Percentiles rank a stretch among this genome's conserved stretches.
These are phyloP conservation scores for Camponotus vicinus DNA, from an alignment of 1,140 invertebrate species.

Conservation along the genomic window DNA sequence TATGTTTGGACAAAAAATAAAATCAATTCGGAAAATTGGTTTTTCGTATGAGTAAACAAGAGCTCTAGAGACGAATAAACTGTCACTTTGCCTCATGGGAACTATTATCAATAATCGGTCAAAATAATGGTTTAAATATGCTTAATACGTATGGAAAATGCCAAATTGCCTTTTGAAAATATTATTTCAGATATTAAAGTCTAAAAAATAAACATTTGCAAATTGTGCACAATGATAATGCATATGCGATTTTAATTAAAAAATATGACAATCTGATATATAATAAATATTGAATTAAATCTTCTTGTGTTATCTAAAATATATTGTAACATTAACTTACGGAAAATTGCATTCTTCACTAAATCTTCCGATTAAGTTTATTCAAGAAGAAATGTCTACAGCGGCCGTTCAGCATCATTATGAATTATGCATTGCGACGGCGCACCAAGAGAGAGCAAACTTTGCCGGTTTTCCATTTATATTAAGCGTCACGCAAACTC, in stretches of 20 bases:
- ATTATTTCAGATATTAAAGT: neutral
- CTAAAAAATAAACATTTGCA: neutral
- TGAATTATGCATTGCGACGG: slow-evolving; percentile 52
- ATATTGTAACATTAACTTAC: neutral
- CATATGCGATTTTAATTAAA: neutral
- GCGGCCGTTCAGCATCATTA: slow-evolving; percentile 40
- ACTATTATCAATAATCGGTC: slow-evolving; percentile 63
- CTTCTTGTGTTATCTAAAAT: neutral
- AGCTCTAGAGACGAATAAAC: slow-evolving; percentile 51
- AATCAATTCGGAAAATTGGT: slow-evolving; percentile 60
- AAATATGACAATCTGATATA: neutral
- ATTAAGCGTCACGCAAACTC: slow-evolving; percentile 51
- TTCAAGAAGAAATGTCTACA: slow-evolving; percentile 50
- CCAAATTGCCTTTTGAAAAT: neutral
- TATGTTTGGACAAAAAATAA: slow-evolving; percentile 28
- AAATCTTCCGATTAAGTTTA: slow-evolving; percentile 40
- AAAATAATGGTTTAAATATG: slow-evolving; percentile 54
- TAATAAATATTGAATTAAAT: neutral
- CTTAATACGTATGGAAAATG: neutral
- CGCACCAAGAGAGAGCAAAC: slow-evolving; percentile 30
- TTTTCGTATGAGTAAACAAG: slow-evolving; percentile 21
- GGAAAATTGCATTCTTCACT: slow-evolving; percentile 11
- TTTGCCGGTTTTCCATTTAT: slow-evolving; percentile 51
- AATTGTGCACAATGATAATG: neutral
- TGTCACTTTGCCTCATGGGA: neutral